A percentile compares a stretch with the other conserved stretches of the same genome.
Evolutionary conservation across 2,797 vertebrate genomes (phyloP).

Genomic region (Alectoris magna): DNA sequence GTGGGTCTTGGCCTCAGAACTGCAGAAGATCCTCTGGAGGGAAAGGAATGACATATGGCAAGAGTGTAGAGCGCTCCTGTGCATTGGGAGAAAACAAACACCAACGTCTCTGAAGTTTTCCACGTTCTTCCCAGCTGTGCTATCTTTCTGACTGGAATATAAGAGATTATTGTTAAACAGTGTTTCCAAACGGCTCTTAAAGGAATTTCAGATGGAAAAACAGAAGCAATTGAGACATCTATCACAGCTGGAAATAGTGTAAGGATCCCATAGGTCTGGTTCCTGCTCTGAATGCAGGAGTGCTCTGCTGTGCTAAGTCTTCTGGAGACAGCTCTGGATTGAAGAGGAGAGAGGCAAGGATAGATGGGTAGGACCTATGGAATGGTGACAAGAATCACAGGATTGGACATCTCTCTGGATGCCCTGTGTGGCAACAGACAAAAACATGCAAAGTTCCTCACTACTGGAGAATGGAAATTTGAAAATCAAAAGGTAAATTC

Average conservation of each 20-base stretch:
- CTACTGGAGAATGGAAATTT: neutral
- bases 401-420: neutral
- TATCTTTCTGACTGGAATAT: neutral
- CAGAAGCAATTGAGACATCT: neutral
- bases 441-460: accelerated
- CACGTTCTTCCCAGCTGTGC: neutral
- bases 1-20: neutral
- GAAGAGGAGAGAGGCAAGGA: neutral
- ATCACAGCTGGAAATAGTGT: neutral
- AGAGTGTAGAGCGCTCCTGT: neutral
- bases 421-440: neutral
- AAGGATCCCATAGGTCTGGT: neutral
- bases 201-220: neutral
- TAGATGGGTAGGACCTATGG: neutral
- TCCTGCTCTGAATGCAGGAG: neutral
- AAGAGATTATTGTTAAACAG: neutral
- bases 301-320: neutral
- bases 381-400: neutral
- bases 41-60: neutral
- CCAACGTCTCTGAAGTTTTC: too few species aligned
- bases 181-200: neutral
- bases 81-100: neutral
- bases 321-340: neutral
- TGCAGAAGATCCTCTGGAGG: neutral
- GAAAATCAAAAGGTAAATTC: neutral